These are phyloP conservation scores for Drosophila dunni DNA, from an alignment of 1,140 invertebrate species.

Conservation along the genomic window DNA sequence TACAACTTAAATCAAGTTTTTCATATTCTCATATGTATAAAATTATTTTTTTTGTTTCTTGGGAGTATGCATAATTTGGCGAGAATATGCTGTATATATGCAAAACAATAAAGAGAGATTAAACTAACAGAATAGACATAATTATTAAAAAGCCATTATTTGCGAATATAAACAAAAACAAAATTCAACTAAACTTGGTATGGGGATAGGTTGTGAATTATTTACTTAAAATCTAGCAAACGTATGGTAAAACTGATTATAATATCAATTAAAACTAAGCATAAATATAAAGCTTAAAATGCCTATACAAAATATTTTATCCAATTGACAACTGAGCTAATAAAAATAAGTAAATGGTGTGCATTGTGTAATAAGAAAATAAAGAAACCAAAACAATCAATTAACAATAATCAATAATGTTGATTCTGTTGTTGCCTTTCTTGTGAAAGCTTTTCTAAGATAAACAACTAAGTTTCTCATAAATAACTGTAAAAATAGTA, in stretches of 20 bases:
- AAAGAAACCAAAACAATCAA: conserved; percentile 51
- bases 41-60: conserved; percentile 3
- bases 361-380: conserved; percentile 53
- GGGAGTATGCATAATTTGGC: conserved; percentile 43
- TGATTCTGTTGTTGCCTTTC: conserved; percentile 38
- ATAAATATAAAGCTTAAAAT: conserved; percentile 78
- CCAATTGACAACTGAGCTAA: conserved; percentile 71
- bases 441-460: conserved; percentile 65
- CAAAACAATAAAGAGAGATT: conserved; percentile 56
- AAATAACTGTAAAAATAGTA: conserved; percentile 64
- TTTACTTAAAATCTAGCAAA: conserved; percentile 51
- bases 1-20: conserved; percentile 29
- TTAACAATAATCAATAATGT: conserved; percentile 60
- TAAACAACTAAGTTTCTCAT: conserved; percentile 55
- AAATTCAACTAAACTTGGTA: conserved; percentile 70
- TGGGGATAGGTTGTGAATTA: not conserved
- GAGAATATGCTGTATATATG: conserved; percentile 38
- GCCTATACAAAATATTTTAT: conserved; percentile 33
- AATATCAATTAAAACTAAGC: conserved; percentile 77
- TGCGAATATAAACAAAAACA: conserved; percentile 51
- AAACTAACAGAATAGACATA: conserved; percentile 66
- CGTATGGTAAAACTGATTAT: conserved; percentile 45
- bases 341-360: conserved; percentile 78
- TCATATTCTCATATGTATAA: conserved; percentile 39
- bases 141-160: conserved; percentile 67